Conservation (phyloP, 2,113 vertebrate genomes). For the Hymenochirus boettgeri region DNA sequence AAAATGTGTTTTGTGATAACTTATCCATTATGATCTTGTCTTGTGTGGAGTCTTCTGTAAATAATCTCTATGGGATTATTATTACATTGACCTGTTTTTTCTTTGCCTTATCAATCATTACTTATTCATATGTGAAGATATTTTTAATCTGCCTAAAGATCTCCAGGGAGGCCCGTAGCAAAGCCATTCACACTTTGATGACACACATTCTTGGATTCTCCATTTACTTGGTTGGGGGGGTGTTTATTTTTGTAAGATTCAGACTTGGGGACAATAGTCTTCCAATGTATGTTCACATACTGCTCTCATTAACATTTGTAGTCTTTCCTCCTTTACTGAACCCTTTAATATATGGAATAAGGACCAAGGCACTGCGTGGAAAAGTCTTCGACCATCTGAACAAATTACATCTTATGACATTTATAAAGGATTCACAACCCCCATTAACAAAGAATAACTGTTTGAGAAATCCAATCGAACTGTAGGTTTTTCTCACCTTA, state of each 20-base stretch:
- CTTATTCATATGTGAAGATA: conserved; percentile 5
- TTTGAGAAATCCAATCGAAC: too few species aligned
- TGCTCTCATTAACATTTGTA: background rate
- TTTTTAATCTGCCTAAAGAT: background rate
- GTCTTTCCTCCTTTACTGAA: background rate
- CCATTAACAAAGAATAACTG: too few species aligned
- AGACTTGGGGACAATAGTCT: background rate
- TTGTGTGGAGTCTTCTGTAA: background rate
- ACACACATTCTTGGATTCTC: conserved; percentile 5
- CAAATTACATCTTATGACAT: background rate
- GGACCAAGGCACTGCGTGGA: conserved; percentile 1
- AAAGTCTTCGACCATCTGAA: background rate
- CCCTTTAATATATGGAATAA: conserved; percentile 18
- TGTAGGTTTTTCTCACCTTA: too few species aligned
- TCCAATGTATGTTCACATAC: background rate
- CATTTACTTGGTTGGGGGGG: background rate
- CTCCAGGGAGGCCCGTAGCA: background rate
- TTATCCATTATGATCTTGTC: conserved; percentile 4
- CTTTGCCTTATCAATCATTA: background rate
- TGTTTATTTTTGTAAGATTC: conserved; percentile 14
- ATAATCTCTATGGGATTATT: background rate
- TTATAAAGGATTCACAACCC: too few species aligned
- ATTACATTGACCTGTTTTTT: background rate
- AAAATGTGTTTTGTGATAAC: conserved; percentile 20
- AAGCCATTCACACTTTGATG: conserved; percentile 13